Percentiles rank a stretch among this genome's conserved stretches.
phyloP scores from a whole-genome alignment of 2,888 invertebrate species.

The Penaeus monodon region DNA sequence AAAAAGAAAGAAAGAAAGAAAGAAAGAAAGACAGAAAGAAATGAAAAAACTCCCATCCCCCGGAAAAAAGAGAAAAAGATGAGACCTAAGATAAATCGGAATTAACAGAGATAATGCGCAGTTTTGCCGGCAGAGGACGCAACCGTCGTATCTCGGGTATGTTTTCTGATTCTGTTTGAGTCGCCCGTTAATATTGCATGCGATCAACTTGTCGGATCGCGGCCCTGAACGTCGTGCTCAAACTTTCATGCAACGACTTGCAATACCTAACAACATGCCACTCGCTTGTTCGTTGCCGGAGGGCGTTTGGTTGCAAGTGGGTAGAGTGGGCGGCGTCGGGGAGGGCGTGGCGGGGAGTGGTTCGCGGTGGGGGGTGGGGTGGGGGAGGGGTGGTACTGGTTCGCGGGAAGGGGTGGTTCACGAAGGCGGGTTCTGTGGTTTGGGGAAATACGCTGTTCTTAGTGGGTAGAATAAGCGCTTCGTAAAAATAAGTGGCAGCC shows the following conservation, averaged over 20 bases:
- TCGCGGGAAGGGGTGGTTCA: background rate
- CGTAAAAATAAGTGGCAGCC: no score
- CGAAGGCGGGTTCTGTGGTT: no score
- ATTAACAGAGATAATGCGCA: no score
- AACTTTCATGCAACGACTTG: conserved; percentile 57
- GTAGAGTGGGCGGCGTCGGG: background rate
- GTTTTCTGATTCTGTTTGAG: conserved; percentile 54
- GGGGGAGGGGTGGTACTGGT: background rate
- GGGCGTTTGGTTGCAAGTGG: background rate
- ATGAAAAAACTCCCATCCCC: conserved; percentile 3
- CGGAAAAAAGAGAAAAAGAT: background rate
- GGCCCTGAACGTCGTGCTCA: conserved; percentile 44
- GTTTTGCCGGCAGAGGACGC: background rate
- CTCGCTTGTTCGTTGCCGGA: conserved; percentile 16
- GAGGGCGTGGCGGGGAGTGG: background rate
- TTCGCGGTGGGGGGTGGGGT: background rate
- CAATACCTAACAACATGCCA: conserved; percentile 52
- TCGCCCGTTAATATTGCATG: conserved; percentile 46
- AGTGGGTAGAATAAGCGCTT: no score
- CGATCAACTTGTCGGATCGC: conserved; percentile 54
- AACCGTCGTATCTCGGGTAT: conserved; percentile 20
- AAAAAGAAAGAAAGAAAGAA: no score
- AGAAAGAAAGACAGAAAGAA: background rate
- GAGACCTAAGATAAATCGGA: no score
- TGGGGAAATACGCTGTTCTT: no score